Conservation (phyloP, 1,140 invertebrate species). For the Zaprionus davidi region DNA sequence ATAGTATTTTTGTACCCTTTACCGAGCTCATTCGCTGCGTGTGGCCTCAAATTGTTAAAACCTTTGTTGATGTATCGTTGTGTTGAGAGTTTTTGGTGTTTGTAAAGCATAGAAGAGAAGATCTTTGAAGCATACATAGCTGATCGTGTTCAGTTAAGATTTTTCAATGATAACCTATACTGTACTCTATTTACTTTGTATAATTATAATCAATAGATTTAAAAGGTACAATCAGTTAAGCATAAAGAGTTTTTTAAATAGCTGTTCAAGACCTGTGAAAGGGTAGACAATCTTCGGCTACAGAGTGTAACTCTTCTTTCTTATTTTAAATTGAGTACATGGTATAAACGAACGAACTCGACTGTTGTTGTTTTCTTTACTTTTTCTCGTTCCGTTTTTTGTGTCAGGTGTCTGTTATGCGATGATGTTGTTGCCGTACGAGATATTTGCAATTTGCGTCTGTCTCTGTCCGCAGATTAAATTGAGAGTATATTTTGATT, state of each 20-base stretch:
- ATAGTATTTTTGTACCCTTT: conserved; percentile 63
- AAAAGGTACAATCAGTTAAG: too few relatives aligned
- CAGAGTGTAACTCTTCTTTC: not conserved
- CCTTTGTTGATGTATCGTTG: conserved; percentile 41
- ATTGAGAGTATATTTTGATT: conserved; percentile 8
- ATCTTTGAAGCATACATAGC: too few relatives aligned
- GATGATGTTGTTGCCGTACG: conserved; percentile 4
- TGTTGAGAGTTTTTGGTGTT: not conserved
- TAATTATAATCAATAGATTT: too few relatives aligned
- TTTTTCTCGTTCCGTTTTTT: conserved; percentile 5
- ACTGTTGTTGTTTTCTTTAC: conserved; percentile 1
- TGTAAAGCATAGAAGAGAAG: too few relatives aligned
- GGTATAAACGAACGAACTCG: not conserved
- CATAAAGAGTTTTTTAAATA: too few relatives aligned
- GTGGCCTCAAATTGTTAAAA: conserved; percentile 57
- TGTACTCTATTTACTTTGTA: too few relatives aligned
- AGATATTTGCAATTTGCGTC: conserved; percentile 5
- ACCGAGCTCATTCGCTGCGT: conserved; percentile 59
- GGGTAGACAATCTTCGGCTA: not conserved
- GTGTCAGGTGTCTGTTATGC: conserved; percentile 18
- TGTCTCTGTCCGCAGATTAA: not conserved
- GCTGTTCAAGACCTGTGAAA: not conserved
- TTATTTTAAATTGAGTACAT: not conserved
- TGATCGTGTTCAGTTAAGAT: too few relatives aligned
- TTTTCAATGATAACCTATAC: too few relatives aligned